Percentiles rank a stretch among this genome's conserved stretches.
Evolutionary conservation across 2,797 vertebrate species (phyloP).

Genomic region (Remorina albescens): DNA sequence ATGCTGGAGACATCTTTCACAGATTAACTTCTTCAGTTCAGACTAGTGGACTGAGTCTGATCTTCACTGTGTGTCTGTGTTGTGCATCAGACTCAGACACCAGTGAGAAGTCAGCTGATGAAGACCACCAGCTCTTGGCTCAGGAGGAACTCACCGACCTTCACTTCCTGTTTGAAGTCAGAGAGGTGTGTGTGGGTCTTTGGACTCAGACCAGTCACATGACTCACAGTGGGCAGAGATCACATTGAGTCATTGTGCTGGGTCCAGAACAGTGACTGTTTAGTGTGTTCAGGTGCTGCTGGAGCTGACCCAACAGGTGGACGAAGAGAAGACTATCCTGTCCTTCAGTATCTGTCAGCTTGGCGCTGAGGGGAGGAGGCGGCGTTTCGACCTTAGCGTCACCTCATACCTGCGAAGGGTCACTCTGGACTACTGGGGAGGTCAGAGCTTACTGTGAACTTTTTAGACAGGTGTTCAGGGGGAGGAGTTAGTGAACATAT

Average conservation of each 20-base stretch:
- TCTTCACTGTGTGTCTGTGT: no score
- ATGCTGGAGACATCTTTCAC: no score
- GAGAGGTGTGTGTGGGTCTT: constrained; percentile 80
- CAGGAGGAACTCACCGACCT: constrained; percentile 90
- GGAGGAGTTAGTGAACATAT: no score
- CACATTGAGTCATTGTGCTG: no score
- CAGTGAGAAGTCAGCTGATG: constrained; percentile 82
- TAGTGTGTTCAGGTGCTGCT: constrained; percentile 86
- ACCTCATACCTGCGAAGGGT: constrained; percentile 91
- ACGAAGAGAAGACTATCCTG: constrained; percentile 88
- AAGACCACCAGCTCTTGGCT: constrained; percentile 65
- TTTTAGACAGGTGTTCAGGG: no score
- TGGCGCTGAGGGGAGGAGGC: constrained; percentile 90
- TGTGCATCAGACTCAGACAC: constrained; percentile 69
- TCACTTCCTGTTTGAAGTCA: constrained; percentile 93
- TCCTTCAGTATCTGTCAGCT: constrained; percentile 89
- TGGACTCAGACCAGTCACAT: background rate
- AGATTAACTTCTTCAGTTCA: no score
- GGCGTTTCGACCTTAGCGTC: constrained; percentile 87
- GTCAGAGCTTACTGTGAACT: background rate
- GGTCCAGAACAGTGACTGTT: no score
- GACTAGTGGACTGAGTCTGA: no score
- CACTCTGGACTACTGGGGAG: constrained; percentile 86
- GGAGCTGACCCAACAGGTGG: constrained; percentile 89
- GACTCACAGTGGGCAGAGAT: fast-evolving